Evolutionary conservation across 2,113 vertebrate species (phyloP).

Genomic region (Carassius carassius): DNA sequence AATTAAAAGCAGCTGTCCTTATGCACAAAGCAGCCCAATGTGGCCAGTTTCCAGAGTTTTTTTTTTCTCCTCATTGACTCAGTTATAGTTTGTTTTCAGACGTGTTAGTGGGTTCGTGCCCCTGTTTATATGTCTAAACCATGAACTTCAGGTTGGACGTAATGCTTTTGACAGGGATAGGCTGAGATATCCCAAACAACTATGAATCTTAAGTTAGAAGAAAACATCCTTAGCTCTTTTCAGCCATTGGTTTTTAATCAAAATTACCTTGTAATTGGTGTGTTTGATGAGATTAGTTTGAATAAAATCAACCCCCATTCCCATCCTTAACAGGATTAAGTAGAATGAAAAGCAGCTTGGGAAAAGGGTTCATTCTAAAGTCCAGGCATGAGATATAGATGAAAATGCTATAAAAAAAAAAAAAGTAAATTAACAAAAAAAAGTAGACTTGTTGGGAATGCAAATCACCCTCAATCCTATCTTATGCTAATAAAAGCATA

Average conservation of each 20-base stretch:
- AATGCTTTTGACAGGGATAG: constrained; percentile 45
- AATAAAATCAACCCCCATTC: constrained; percentile 66
- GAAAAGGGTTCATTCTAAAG: constrained; percentile 63
- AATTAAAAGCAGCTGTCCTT: constrained; percentile 84
- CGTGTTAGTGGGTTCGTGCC: constrained; percentile 21
- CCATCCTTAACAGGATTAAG: constrained; percentile 68
- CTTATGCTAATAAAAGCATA: constrained; percentile 88
- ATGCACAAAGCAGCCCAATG: constrained; percentile 78
- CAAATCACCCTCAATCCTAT: constrained; percentile 83
- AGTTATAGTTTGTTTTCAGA: constrained; percentile 82
- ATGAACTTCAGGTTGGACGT: constrained; percentile 19
- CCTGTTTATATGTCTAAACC: constrained; percentile 31
- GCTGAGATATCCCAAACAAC: constrained; percentile 39
- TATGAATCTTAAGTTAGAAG: constrained; percentile 53
- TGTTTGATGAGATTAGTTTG: constrained; percentile 71
- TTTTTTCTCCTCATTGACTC: constrained; percentile 79
- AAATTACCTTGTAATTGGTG: constrained; percentile 70
- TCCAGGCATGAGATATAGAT: constrained; percentile 56
- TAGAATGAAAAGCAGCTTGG: constrained; percentile 60
- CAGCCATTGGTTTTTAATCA: constrained; percentile 71
- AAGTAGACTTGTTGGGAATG: constrained; percentile 81
- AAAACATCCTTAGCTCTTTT: constrained; percentile 58
- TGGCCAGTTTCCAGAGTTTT: constrained; percentile 79
- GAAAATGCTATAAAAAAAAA: constrained; percentile 66
- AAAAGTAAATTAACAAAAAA: constrained; percentile 46